Base-by-base conservation (phyloP, 2,797 vertebrate species). In the Tachyglossus aculeatus region DNA sequence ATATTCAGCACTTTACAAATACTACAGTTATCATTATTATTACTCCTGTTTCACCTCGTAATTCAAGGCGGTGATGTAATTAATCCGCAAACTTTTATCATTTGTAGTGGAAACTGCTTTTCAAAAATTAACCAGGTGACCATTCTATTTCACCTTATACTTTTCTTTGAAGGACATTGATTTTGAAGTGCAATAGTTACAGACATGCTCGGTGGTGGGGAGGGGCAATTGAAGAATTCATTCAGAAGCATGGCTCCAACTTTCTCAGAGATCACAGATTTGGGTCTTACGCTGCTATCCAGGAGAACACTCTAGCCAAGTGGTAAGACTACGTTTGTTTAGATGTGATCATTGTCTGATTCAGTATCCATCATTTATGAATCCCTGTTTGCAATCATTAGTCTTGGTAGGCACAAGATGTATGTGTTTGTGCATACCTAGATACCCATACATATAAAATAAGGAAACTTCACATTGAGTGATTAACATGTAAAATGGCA, bases 191-290 rank as follows among this genome's bases (percentile, higher is more conserved):
- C 81, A 95, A 86, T 90, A 99, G 95, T 92, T 99, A 96, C 84
- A 91, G 96, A 55, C 97, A 99, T 33, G 96, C 97, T 29, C 96
- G 96, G 37, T 99, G 96, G 98, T 99, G 96, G 97, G 95, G 96
- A 67, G 96, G 98, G 72, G 88, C 96, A 78, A 96, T 99, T 21
- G 96, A 98, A 1, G 92, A 92, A 55, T 98, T 99, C 67, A 54
- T 96, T 82, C 90, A 85, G 24, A 95, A 94, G 2, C 88, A 97
- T 0, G 96, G 96, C 71, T 84, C 93, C 4, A 93, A 92, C 73
- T 99, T 98, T 68, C 95, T 98, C 50, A 94, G 61, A 0, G 95
- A 95, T 56, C 97, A 99, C 56, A 94, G 97, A 81, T 99, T 98
- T 4, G 95, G 96, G 1, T 99, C 96, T 0, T 99, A 97, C 0